These are phyloP conservation scores for Phyllostomus hastatus DNA, from an alignment of 2,113 vertebrate species.

Conservation along the genomic window DNA sequence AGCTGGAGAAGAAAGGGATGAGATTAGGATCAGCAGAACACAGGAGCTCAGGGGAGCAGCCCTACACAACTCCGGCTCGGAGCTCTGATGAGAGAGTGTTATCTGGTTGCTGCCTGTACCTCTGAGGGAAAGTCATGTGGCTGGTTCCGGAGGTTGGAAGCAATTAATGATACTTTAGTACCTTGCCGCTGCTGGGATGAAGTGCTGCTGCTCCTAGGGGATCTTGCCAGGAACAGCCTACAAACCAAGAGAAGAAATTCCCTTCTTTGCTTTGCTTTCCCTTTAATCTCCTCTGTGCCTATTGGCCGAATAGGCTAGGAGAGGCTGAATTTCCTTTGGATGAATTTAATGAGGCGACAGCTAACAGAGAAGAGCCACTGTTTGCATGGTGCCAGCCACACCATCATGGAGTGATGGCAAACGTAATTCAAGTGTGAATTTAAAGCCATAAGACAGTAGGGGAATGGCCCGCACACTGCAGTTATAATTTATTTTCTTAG, in stretches of 20 bases:
- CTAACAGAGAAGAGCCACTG: not conserved
- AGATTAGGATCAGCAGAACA: not conserved
- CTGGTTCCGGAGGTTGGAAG: not conserved
- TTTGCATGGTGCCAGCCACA: not conserved
- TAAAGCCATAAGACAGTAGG: not conserved
- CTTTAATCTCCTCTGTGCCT: not conserved
- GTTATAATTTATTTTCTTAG: not conserved
- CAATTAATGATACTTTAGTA: not conserved
- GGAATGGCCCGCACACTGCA: not conserved
- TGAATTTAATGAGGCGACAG: not conserved
- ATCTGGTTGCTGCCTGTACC: not conserved
- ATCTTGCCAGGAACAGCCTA: not conserved
- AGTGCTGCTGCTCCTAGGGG: not conserved
- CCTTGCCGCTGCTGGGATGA: not conserved
- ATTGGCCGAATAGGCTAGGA: not conserved
- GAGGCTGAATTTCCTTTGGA: not conserved
- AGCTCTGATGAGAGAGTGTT: not conserved
- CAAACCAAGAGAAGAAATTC: not conserved
- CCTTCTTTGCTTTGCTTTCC: not conserved
- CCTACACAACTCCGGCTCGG: not conserved
- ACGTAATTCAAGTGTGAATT: not conserved
- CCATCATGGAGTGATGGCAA: not conserved
- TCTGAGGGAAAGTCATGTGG: fast-evolving
- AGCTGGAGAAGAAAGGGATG: not conserved
- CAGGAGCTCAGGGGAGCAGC: not conserved